Base-by-base conservation (phyloP, 2,888 invertebrate genomes). In the Mystacides longicornis region DNA sequence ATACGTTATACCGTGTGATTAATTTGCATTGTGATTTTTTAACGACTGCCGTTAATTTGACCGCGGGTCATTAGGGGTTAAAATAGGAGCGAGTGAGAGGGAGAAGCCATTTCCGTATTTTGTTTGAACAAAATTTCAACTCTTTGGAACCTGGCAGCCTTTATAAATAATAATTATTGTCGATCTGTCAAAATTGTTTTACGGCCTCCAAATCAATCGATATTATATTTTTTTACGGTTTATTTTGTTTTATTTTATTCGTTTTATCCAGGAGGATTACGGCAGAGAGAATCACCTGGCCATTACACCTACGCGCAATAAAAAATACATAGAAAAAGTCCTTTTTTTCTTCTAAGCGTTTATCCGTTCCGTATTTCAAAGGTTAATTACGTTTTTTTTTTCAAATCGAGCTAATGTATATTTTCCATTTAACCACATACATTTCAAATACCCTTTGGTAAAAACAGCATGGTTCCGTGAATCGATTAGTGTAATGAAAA, bases 21-120 rank as follows among this genome's bases (percentile, higher is more conserved):
- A 52, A 46, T 52, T 20, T 16, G 45, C 46, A 52, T 46, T 46
- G 46, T 52, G 52, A 45, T 45, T 52, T 52, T 52, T 52, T 52
- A 52, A 46, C 52, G 46, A 23, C 27, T 45, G 31, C n/a, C 52
- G 52, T 46, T 52, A 52, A 52, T 52, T 52, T 52, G 46, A 20
- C 52, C 46, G 46, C 45, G 23, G 52, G 46, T 52, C 52, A 52
- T 52, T 52, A 46, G 5, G 27, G 52, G 19, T 27, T n/a, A n/a
- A n/a, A n/a, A n/a, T n/a, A n/a, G 27, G 27, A 7, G 37, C n/a
- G 16, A 37, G 37, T 37, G 11, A 5, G 7, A 7, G 11, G 11
- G 11, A 27, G 7, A 11, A 27, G 11, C 27, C 27, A 27, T 14
- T 37, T n/a, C n/a, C n/a, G n/a, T n/a, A n/a, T n/a, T 37, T 37